Percentiles rank a stretch among this genome's conserved stretches.
These are phyloP conservation scores for Sphaeridia pumilis DNA, from an alignment of 2,888 invertebrate species.

Conservation along the genomic window DNA sequence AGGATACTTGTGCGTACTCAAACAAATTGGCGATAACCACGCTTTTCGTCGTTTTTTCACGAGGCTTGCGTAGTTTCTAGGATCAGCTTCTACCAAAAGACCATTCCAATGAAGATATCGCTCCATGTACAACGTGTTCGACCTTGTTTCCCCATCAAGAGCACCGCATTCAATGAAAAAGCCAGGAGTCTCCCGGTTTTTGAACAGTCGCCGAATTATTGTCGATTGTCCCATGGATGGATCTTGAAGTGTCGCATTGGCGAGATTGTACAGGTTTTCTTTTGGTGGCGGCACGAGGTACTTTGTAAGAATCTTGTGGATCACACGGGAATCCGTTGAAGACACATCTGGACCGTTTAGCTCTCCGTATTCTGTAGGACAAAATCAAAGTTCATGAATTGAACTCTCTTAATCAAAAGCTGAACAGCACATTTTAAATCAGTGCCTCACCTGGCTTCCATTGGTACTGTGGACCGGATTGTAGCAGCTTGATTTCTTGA, in stretches of 20 bases:
- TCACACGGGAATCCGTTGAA: conserved; percentile 16
- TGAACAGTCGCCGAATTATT: conserved; percentile 39
- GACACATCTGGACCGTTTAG: conserved; percentile 31
- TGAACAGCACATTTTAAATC: too few relatives aligned
- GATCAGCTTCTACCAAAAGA: conserved; percentile 46
- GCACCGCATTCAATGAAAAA: conserved; percentile 49
- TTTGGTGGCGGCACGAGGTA: conserved; percentile 16
- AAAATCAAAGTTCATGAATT: too few relatives aligned
- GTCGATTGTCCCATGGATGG: conserved; percentile 42
- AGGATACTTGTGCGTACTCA: conserved; percentile 41
- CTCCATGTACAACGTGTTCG: conserved; percentile 47
- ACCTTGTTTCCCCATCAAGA: conserved; percentile 46
- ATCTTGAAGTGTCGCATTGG: conserved; percentile 32
- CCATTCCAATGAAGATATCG: conserved; percentile 43
- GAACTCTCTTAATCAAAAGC: too few relatives aligned
- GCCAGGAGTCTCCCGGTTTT: conserved; percentile 41
- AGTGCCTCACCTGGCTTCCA: conserved; percentile 31
- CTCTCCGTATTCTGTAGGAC: conserved; percentile 29
- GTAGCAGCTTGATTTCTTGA: conserved; percentile 14
- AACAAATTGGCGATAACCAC: conserved; percentile 43
- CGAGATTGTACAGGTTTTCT: conserved; percentile 19
- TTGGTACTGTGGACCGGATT: conserved; percentile 26
- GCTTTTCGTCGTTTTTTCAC: conserved; percentile 42
- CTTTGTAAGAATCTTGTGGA: conserved; percentile 17
- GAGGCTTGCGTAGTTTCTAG: conserved; percentile 42